These are phyloP conservation scores for Hypsibius dujardini DNA, from an alignment of 1,140 invertebrate species.

Conservation along the genomic window DNA sequence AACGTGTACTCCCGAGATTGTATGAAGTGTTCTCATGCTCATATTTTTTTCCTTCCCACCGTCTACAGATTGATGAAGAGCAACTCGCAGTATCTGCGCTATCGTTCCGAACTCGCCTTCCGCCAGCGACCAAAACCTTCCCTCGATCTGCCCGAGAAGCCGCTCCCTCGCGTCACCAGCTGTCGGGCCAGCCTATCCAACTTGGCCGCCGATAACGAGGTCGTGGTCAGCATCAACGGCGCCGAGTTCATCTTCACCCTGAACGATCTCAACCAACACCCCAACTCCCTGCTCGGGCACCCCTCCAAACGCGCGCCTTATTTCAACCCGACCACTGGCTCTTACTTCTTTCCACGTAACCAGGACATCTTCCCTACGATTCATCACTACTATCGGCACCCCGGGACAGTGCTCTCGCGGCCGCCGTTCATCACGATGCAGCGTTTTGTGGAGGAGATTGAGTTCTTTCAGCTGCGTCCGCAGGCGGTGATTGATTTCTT, in stretches of 20 bases:
- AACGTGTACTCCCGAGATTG: not conserved
- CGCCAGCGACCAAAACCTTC: not conserved
- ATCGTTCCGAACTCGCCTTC: not conserved
- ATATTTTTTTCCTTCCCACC: not conserved
- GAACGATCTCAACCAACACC: not conserved
- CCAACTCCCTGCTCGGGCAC: not conserved
- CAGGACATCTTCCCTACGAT: not conserved
- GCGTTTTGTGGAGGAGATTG: not conserved
- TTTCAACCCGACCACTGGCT: not conserved
- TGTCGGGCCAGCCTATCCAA: not conserved
- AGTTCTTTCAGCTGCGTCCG: not conserved
- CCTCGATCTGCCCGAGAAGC: not conserved
- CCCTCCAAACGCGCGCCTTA: not conserved
- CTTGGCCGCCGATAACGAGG: not conserved
- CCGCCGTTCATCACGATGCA: constrained; percentile 8
- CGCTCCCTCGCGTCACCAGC: not conserved
- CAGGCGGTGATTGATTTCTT: constrained; percentile 6
- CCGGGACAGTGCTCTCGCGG: not conserved
- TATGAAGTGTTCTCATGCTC: not conserved
- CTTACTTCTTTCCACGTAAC: not conserved
- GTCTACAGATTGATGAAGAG: not conserved
- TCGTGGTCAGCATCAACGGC: not conserved
- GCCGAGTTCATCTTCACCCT: not conserved
- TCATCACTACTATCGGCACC: not conserved
- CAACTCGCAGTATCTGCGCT: constrained; percentile 9